Base-by-base conservation (phyloP, 1,140 invertebrate genomes). In the Papilio machaon region DNA sequence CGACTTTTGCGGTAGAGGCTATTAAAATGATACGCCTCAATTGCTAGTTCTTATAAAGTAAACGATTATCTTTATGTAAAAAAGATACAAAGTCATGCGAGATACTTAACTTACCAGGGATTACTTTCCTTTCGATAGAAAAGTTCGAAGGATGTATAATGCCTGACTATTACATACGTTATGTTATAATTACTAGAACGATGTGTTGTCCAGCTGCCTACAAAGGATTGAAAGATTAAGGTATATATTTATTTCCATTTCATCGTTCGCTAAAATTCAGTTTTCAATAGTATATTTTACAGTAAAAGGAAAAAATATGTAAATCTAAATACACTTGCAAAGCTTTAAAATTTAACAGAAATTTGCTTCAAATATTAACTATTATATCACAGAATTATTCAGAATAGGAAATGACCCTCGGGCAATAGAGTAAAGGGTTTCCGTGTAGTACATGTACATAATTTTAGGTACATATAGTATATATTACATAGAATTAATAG, bases 11-110 rank as follows among this genome's bases (percentile, higher is more conserved):
- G 47, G 47, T 49, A 49, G 9, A 15, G 11, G 74, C 74, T 52
- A 76, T 76, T 76, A 76, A 76, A 76, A 76, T 76, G 74, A 52
- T 52, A 76, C 74, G 74, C 74, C 47, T 76, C 46, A 76, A 76
- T 76, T 49, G 52, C 47, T 76, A 49, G 19, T 5, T 35, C 43
- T 35, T 76, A 70, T 76, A 47, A 73, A 73, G 73, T 47, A 43
- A 73, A 47, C 17, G 73, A 73, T 43, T 73, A 73, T 19, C 64
- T 70, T 47, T 47, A 73, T 58, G 9, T 58, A 58, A 35, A 70
- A 30, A 70, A 70, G 13, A 15, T 38, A 70, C 30, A 70, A 70
- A 70, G 30, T 70, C 30, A 70, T 35, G 64, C 11, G 64, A 15
- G 23, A 35, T 30, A 30, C n/a, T 30, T 15, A 30, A 30, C 23